These are phyloP conservation scores for Phataginus tetradactyla DNA, from an alignment of 2,797 vertebrate genomes.

Conservation along the genomic window DNA sequence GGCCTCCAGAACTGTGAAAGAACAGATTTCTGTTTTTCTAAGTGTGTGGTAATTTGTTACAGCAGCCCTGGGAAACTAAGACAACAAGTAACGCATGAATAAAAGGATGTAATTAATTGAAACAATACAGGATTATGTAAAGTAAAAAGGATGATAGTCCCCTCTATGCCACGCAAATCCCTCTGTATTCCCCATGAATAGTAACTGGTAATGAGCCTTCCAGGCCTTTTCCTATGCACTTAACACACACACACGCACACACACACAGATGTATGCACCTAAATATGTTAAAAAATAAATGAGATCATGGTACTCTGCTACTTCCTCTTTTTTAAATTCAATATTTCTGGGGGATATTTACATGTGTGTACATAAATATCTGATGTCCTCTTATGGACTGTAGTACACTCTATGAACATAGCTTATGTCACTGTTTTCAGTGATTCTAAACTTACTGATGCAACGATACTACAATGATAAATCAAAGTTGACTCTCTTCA, in stretches of 20 bases:
- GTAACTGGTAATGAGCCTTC: background rate
- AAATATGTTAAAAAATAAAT: background rate
- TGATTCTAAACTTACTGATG: background rate
- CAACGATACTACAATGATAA: background rate
- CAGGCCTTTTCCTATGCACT: background rate
- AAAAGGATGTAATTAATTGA: constrained; percentile 14
- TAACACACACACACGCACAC: background rate
- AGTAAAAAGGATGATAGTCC: background rate
- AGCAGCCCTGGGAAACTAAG: constrained; percentile 14
- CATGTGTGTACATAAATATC: background rate
- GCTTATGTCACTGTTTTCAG: background rate
- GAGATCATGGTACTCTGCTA: background rate
- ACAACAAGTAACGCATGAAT: background rate
- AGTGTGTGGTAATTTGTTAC: background rate
- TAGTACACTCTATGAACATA: background rate
- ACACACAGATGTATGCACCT: background rate
- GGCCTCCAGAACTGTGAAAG: background rate
- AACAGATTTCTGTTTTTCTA: background rate
- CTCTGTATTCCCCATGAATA: background rate
- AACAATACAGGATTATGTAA: background rate
- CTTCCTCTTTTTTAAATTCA: constrained; percentile 6
- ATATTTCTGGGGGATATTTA: background rate
- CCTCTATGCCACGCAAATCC: background rate
- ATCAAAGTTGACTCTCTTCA: background rate
- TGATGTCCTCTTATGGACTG: background rate